Evolutionary conservation across 2,113 vertebrate species (phyloP).

Genomic region (Heterotis niloticus): DNA sequence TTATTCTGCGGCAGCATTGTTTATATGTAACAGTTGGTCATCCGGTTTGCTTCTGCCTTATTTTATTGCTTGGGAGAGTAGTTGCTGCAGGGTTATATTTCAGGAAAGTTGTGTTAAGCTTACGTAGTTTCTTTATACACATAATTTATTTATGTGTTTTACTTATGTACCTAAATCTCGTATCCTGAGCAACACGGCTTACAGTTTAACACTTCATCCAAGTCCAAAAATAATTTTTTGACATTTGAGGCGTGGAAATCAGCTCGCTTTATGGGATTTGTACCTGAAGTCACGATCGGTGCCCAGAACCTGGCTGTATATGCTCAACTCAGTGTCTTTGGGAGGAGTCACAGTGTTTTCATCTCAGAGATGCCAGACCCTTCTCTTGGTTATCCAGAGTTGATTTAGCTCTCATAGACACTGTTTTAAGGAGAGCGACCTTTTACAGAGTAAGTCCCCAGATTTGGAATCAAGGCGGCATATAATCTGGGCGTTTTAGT

Average conservation of each 20-base stretch:
- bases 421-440: background rate
- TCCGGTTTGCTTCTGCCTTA: background rate
- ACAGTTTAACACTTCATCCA: background rate
- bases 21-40: background rate
- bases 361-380: background rate
- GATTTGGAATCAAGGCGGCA: background rate
- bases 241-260: background rate
- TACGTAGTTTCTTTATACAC: background rate
- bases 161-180: background rate
- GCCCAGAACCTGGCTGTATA: background rate
- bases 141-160: background rate
- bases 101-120: background rate
- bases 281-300: background rate
- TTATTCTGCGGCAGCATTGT: background rate
- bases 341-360: background rate
- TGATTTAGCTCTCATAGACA: background rate
- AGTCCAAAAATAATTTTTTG: background rate
- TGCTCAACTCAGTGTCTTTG: background rate
- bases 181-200: background rate
- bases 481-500: background rate
- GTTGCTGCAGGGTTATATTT: background rate
- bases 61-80: background rate
- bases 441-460: background rate
- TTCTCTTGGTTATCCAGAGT: background rate
- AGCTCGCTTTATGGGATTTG: background rate